Evolutionary conservation across 2,888 invertebrate genomes (phyloP).

Genomic region (Cylindroiulus punctatus): DNA sequence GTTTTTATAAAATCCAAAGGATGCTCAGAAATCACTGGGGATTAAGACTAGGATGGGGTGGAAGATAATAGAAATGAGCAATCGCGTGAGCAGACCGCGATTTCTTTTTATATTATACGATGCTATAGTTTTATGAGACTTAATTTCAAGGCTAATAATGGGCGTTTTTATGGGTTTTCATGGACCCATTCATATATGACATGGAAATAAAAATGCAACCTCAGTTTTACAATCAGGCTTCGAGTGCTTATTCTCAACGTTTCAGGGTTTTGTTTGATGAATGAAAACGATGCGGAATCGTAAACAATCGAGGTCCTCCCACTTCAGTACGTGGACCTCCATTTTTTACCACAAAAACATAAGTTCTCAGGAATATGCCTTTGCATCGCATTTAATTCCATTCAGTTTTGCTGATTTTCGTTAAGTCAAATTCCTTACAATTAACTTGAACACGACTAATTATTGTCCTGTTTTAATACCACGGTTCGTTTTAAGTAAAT

Average conservation of each 20-base stretch:
- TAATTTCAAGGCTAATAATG: slow-evolving; percentile 43
- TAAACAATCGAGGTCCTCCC: not conserved
- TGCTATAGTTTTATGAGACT: slow-evolving; percentile 35
- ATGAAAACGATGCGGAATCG: slow-evolving; percentile 19
- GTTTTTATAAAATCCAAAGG: not conserved
- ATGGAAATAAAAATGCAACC: slow-evolving; percentile 45
- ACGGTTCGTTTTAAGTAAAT: not conserved
- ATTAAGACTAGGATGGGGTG: not conserved
- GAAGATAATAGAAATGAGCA: slow-evolving; percentile 28
- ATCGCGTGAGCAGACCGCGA: slow-evolving; percentile 10
- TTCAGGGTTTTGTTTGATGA: slow-evolving; percentile 14
- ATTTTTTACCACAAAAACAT: not conserved
- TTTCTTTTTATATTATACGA: slow-evolving; percentile 8
- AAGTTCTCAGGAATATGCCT: slow-evolving; percentile 36
- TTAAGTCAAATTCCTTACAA: not conserved
- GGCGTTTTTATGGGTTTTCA: slow-evolving; percentile 38
- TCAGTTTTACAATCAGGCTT: slow-evolving; percentile 30
- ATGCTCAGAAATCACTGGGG: not conserved
- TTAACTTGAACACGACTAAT: slow-evolving; percentile 7
- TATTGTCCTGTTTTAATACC: not conserved
- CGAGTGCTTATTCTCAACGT: slow-evolving; percentile 17
- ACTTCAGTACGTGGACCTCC: not conserved
- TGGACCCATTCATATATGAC: slow-evolving; percentile 36
- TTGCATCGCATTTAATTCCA: slow-evolving; percentile 16
- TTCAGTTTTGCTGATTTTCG: not conserved